Base-by-base conservation (phyloP, 2,888 invertebrate genomes). In the Uropetala carovei region DNA sequence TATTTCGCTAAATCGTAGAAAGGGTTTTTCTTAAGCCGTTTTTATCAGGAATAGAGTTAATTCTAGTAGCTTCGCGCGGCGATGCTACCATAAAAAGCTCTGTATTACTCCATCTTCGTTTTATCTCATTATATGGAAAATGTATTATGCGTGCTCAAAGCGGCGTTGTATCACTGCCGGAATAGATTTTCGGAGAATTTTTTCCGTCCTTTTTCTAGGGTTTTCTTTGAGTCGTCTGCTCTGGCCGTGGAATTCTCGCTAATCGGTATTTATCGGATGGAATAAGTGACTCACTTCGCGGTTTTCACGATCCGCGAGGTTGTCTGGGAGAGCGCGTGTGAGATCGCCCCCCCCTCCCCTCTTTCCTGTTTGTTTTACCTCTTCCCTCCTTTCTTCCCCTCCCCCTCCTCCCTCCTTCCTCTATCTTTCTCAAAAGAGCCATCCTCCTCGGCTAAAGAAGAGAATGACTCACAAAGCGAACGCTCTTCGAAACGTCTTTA, bases 401-500 rank as follows among this genome's bases (percentile, higher is more conserved):
- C 82, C 27, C 82, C 13, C 43, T 7, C 30, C 43, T 58, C 86
- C 86, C 60, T 56, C 64, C 75, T 22, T 22, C 22, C 13, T 8
- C 75, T 75, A 22, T 75, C 75, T 75, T 18, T 60, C 75, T 75
- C 75, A 75, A 75, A 75, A 75, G 75, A 75, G 22, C 75, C 64
- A 64, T n/a, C 64, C 64, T 64, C 18, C 64, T 64, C 64, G 43
- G 64, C 89, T 64, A 89, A 89, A 89, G 89, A 89, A 64, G 89
- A 30, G 89, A 56, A 27, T 89, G 89, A 89, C 89, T 89, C 89
- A 89, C 89, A 89, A 89, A 89, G 89, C 64, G 89, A 89, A 89
- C 56, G 43, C 43, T n/a, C n/a, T 89, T 89, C 89, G 89, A 68
- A 89, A 89, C 89, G 60, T 89, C 89, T 89, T 89, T 89, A 64